Evolutionary conservation across 1,140 invertebrate species (phyloP), one percentile per base, ranked within the genome.

Genomic region (Drosophila ironensis): DNA sequence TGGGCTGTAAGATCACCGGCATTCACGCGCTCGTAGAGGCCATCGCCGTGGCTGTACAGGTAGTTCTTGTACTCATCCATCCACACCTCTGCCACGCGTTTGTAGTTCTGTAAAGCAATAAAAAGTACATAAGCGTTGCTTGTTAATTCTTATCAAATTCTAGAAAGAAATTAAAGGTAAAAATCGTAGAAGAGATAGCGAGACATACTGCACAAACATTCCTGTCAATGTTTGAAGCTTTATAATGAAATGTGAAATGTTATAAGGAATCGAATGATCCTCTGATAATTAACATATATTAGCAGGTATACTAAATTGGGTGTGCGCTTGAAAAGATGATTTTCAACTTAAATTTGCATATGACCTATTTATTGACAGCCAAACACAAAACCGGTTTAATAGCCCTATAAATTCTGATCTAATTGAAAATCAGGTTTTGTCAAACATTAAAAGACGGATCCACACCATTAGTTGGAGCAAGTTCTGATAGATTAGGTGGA

Each of bases 41-140:
- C 80, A 0, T 97, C 95, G 9, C 94, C 91, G 7, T 95, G 92
- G 35, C 93, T 91, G 90, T 99, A 99, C 53, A 99, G 89, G 88
- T 94, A 95, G 64, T 98, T 92, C n/a, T 96, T 96, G 88, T 98
- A 99, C 76, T 98, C 97, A 89, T 99, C 98, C 98, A 99, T 99
- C 98, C 98, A 99, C 1, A 99, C 97, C 88, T 98, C 97, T 1
- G 97, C 98, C 2, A 98, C 94, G 28, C 98, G 92, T 90, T 95
- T 91, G 92, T 98, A 95, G 93, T 99, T 94, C 95, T 96, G 72
- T 9, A n/a, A n/a, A n/a, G 87, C 76, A 63, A 16, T 30, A 25
- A 48, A 24, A 7, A 19, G 19, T n/a, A n/a, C n/a, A n/a, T n/a
- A n/a, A n/a, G n/a, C n/a, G n/a, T n/a, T n/a, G n/a, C n/a, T n/a